Conservation (phyloP, 2,797 vertebrate species). For the Gallinago nigripennis region DNA sequence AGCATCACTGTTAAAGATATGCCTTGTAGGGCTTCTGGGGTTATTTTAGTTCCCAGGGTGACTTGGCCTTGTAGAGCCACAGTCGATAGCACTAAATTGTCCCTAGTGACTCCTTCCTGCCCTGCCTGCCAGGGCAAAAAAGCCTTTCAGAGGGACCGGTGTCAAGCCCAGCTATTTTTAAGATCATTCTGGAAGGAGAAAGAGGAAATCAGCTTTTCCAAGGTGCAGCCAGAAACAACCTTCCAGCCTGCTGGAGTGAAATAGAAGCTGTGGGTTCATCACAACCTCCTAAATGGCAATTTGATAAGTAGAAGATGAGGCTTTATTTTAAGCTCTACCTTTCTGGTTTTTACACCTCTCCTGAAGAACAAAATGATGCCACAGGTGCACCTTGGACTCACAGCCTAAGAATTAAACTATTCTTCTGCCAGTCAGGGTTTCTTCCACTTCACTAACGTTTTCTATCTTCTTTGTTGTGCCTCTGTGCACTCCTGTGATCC, state of each 20-base stretch:
- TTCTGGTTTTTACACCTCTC: not conserved
- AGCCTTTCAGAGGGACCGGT: not conserved
- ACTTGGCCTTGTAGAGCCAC: not conserved
- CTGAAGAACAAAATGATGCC: not conserved
- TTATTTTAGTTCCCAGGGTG: not conserved
- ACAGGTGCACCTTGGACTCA: not conserved
- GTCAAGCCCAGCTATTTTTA: not conserved
- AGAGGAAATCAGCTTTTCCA: not conserved
- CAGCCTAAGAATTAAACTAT: not conserved
- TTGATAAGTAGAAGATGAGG: not conserved
- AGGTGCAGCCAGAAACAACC: not conserved
- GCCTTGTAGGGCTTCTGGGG: not conserved
- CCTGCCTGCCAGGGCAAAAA: not conserved
- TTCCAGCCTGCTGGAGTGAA: not conserved
- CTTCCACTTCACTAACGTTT: not conserved
- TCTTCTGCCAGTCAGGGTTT: not conserved
- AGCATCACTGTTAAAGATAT: not conserved
- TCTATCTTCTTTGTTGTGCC: not conserved
- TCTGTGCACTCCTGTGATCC: not conserved
- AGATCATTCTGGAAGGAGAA: not conserved
- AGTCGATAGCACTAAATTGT: not conserved
- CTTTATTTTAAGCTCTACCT: not conserved
- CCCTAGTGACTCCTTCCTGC: not conserved
- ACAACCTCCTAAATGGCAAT: not conserved
- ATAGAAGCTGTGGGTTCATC: not conserved